Conservation (phyloP, 2,113 vertebrate genomes). For the Daphoenositta chrysoptera region DNA sequence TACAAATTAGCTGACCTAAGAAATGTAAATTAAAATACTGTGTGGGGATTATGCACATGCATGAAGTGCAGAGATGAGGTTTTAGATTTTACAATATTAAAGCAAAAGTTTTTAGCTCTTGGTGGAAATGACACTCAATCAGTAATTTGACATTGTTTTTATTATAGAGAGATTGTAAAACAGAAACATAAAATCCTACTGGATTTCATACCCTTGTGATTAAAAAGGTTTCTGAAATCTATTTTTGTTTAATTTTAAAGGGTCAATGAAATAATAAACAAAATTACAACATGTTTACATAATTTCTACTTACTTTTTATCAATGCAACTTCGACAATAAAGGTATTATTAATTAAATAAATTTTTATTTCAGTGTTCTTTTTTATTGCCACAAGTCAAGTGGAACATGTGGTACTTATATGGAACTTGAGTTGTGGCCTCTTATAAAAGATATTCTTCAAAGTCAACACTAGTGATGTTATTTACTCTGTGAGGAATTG, state of each 20-base stretch:
- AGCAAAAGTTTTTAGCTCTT: neutral
- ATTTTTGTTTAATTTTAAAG: neutral
- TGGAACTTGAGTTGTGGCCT: neutral
- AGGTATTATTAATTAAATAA: neutral
- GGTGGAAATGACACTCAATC: neutral
- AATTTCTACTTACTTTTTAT: neutral
- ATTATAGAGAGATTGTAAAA: neutral
- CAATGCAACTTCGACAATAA: neutral
- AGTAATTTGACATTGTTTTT: neutral
- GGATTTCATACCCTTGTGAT: neutral
- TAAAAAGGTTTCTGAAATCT: neutral
- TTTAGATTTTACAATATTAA: neutral
- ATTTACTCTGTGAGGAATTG: neutral
- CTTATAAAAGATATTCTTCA: neutral
- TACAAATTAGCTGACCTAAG: neutral
- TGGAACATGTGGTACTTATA: neutral
- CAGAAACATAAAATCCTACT: neutral
- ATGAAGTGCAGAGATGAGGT: neutral
- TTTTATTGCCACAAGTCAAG: neutral
- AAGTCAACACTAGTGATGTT: neutral
- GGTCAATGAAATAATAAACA: neutral
- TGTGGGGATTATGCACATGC: neutral
- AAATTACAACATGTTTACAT: neutral
- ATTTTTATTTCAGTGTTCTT: neutral
- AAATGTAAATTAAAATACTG: neutral